Conservation (phyloP, 92 coral and sea anemone genomes). For the Zoanthus gigantus region DNA sequence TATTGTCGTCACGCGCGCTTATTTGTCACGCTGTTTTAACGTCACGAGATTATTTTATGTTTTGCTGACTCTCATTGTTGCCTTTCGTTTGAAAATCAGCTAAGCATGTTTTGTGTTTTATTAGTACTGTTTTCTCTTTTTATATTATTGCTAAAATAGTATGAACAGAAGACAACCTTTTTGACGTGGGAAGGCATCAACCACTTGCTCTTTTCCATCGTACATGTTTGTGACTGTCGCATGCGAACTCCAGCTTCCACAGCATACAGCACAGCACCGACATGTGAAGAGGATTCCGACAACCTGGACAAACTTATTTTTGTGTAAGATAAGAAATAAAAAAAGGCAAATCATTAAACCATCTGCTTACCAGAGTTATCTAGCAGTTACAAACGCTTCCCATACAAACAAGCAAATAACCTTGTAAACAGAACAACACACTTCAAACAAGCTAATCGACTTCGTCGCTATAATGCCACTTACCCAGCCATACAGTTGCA, state of each 20-base stretch:
- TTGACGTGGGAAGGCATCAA: slow-evolving; percentile 54
- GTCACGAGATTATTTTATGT: slow-evolving; percentile 4
- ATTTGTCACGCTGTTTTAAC: not conserved
- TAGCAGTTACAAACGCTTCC: slow-evolving; percentile 23
- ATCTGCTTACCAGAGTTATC: slow-evolving; percentile 10
- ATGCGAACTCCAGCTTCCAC: slow-evolving; percentile 52
- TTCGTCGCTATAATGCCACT: slow-evolving; percentile 18
- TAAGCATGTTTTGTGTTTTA: not conserved
- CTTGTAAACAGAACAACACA: slow-evolving; percentile 7
- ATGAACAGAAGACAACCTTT: slow-evolving; percentile 21
- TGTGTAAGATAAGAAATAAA: slow-evolving; percentile 8
- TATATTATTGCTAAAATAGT: not conserved
- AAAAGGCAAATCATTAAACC: slow-evolving; percentile 4
- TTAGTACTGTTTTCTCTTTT: not conserved
- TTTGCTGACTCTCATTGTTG: slow-evolving; percentile 13
- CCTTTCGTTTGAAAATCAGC: slow-evolving; percentile 11
- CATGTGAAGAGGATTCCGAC: slow-evolving; percentile 51
- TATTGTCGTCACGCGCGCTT: slow-evolving; percentile 15
- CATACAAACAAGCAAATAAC: slow-evolving; percentile 20
- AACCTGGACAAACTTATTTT: slow-evolving; percentile 8
- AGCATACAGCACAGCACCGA: slow-evolving; percentile 49
- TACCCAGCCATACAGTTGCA: slow-evolving; percentile 18
- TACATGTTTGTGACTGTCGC: slow-evolving; percentile 41
- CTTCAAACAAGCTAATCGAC: slow-evolving; percentile 20
- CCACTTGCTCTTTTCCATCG: slow-evolving; percentile 51